Percentiles rank a stretch among this genome's conserved stretches.
Evolutionary conservation across 2,113 vertebrate species (phyloP).

Genomic region (Nyctibius bracteatus): DNA sequence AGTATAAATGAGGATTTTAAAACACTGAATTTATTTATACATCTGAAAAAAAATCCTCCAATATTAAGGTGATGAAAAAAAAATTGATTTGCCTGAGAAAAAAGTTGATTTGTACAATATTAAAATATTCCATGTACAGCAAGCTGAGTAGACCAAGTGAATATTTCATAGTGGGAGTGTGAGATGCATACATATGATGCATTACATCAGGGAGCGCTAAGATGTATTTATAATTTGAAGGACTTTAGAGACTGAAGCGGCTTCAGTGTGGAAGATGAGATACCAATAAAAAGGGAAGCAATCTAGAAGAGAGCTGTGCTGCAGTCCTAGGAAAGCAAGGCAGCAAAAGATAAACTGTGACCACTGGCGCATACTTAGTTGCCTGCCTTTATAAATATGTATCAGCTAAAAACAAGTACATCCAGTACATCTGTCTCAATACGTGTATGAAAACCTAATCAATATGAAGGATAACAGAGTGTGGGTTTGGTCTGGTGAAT

Average conservation of each 20-base stretch:
- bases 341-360: conserved; percentile 25
- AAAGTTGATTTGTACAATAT: background rate
- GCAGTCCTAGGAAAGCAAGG: background rate
- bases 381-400: background rate
- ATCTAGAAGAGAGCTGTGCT: background rate
- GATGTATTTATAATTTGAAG: conserved; percentile 26
- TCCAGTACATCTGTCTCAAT: background rate
- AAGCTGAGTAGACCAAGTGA: background rate
- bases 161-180: background rate
- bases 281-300: background rate
- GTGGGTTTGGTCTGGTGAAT: background rate
- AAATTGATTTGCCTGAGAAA: background rate
- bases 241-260: background rate
- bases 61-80: background rate
- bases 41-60: background rate
- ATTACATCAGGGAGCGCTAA: background rate
- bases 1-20: background rate
- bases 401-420: background rate
- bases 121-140: background rate
- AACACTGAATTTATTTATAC: background rate
- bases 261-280: background rate
- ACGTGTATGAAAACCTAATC: background rate
- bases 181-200: background rate
- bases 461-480: background rate
- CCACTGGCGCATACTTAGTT: background rate